Base-by-base conservation (phyloP, 2,113 vertebrate species). In the Zosterops japonicus region DNA sequence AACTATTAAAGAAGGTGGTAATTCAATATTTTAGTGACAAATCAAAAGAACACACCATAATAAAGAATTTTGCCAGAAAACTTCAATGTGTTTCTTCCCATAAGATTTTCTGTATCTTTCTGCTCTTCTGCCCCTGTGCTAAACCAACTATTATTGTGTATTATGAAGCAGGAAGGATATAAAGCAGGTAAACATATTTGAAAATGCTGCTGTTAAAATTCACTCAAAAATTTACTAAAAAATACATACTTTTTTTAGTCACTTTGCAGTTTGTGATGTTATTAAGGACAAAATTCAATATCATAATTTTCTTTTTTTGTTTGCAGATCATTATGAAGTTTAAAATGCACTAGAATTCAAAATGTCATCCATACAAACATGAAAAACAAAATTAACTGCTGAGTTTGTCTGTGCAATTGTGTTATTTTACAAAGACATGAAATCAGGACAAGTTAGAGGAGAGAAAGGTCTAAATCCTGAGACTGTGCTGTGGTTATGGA, bases 161-260 rank as follows among this genome's bases (percentile, higher is more conserved):
- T 92, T 68, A 80, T 24, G 22, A 69, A 83, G 9, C 44, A 85
- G 39, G 14, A 89, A 90, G n/a, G 28, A 77, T 59, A 67, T 36
- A 92, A 89, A 95, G 21, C 44, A 83, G 28, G 28, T 74, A 95
- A 82, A 65, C 27, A 59, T 61, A 85, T 83, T 89, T 94, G n/a
- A 79, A 53, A 91, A 84, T 65, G 36, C 14, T 78, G 44, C 68
- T 79, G 25, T 71, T 93, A 72, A 22, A 81, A 63, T 46, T 61
- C 52, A 69, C 19, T 87, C 61, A 55, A 75, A 85, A 70, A 28
- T 71, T 57, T 89, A 83, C 41, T 50, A 49, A 94, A 89, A 89
- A 75, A 42, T 24, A 27, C 49, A 42, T 14, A 15, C 20, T 82
- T 39, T 53, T 95, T 80, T 94, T 67, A 85, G 74, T 47, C 55